Evolutionary conservation across 2,888 invertebrate species (phyloP).

Genomic region (Acholoe squamosa): DNA sequence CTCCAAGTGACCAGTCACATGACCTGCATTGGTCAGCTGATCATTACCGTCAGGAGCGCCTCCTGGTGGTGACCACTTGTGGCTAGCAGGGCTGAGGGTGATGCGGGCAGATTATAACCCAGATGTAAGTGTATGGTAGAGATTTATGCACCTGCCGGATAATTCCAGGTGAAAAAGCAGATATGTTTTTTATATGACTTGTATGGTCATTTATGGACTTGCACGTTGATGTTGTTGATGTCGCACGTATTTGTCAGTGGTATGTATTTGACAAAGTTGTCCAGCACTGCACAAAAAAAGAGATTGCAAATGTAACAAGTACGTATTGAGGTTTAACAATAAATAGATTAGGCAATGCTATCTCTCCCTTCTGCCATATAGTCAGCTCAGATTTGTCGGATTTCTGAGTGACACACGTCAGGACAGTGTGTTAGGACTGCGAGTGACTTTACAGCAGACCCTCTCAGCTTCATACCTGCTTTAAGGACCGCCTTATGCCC

Average conservation of each 20-base stretch:
- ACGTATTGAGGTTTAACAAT: too few species aligned
- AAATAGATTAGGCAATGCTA: not conserved
- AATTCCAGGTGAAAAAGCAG: too few species aligned
- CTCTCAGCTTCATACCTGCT: not conserved
- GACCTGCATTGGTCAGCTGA: not conserved
- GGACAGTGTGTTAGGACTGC: not conserved
- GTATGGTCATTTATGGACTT: too few species aligned
- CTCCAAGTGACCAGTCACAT: not conserved
- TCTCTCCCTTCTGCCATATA: not conserved
- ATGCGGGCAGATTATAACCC: slow-evolving; percentile 1
- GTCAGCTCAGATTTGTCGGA: not conserved
- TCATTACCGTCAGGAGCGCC: not conserved
- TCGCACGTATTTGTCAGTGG: too few species aligned
- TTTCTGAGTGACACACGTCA: not conserved
- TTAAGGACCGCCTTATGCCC: not conserved
- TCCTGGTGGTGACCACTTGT: not conserved
- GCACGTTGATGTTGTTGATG: too few species aligned
- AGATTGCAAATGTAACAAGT: too few species aligned
- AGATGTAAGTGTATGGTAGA: not conserved
- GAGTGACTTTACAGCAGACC: not conserved
- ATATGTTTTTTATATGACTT: too few species aligned
- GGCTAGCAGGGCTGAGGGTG: not conserved
- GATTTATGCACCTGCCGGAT: too few species aligned
- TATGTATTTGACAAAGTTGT: too few species aligned
- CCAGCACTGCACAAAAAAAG: too few species aligned